Evolutionary conservation across 2,113 vertebrate species (phyloP), one percentile per base, ranked within the genome.

Genomic region (Cheirogaleus medius): DNA sequence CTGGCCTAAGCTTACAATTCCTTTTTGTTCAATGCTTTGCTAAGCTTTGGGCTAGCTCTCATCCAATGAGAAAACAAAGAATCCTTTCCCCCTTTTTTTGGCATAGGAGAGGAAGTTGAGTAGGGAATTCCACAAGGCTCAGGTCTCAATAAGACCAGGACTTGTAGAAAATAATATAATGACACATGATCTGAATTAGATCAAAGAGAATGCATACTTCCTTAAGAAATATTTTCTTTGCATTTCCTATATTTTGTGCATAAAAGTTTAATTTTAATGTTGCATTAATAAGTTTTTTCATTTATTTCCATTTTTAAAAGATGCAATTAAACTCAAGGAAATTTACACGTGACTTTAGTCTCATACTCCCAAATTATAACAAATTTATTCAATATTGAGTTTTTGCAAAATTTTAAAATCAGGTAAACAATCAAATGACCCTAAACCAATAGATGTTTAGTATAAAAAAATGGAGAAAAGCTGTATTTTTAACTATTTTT

Each of bases 221-320:
- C 5, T 27, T 71, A 56, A 82, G n/a, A 96, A 95, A 49, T 42
- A 84, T 42, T 58, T 94, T 94, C 12, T 47, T 47, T 63, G 9
- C 12, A 83, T 91, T 91, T 93, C 20, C 23, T 73, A 6, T 66
- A 21, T 74, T 93, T 95, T 63, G 32, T 92, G 27, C 8, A 82
- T 71, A 92, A 83, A 82, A 58, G 7, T 87, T 87, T 91, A 60
- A 90, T 91, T 92, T 93, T 85, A 68, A 88, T 87, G 17, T 87
- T 91, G 3, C 4, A 68, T 78, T 93, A 58, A 39, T 86, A 84
- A 78, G 21, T n/a, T 76, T 94, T 87, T 44, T 21, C 0, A 56
- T 80, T 96, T 94, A 78, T 34, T 87, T 90, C 83, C 93, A 15
- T 86, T 88, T 77, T 81, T 21, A 76, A 97, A 93, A 29, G 23